A percentile compares a stretch with the other conserved stretches of the same genome.
These are phyloP conservation scores for Streptopelia turtur DNA, from an alignment of 2,797 vertebrate genomes.

Conservation along the genomic window DNA sequence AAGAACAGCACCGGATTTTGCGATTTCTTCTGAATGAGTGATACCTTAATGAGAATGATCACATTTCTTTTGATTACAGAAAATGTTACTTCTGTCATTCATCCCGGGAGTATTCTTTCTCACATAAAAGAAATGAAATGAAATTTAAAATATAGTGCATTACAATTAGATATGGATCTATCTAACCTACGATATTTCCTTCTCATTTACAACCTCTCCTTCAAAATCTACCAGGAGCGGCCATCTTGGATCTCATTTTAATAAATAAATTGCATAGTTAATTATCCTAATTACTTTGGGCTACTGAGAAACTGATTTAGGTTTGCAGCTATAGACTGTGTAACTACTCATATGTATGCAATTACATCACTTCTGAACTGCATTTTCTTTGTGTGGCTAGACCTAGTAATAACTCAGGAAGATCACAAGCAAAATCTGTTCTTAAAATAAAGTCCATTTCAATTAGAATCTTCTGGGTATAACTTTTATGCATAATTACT, in stretches of 20 bases:
- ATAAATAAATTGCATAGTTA: slow-evolving; percentile 1
- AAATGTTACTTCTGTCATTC: neutral
- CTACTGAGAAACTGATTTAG: neutral
- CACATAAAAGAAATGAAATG: neutral
- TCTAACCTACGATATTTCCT: neutral
- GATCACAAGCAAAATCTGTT: slow-evolving; percentile 25
- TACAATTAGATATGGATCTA: neutral
- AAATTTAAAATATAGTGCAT: neutral
- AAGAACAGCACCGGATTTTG: neutral
- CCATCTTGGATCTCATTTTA: neutral
- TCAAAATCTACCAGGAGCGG: neutral
- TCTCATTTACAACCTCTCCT: neutral
- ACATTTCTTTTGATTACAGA: neutral
- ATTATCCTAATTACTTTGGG: neutral
- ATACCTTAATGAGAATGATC: neutral
- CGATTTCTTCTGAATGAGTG: neutral
- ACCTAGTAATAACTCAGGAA: slow-evolving; percentile 46
- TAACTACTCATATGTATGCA: neutral
- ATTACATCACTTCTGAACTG: neutral
- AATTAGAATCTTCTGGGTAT: slow-evolving; percentile 14
- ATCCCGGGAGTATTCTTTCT: neutral
- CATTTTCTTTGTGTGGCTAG: slow-evolving; percentile 11
- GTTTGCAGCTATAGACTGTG: neutral
- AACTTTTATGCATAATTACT: slow-evolving; percentile 15
- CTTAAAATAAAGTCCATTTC: slow-evolving; percentile 43